Base-by-base conservation (phyloP, 2,113 vertebrate species). In the Myotis lucifugus region DNA sequence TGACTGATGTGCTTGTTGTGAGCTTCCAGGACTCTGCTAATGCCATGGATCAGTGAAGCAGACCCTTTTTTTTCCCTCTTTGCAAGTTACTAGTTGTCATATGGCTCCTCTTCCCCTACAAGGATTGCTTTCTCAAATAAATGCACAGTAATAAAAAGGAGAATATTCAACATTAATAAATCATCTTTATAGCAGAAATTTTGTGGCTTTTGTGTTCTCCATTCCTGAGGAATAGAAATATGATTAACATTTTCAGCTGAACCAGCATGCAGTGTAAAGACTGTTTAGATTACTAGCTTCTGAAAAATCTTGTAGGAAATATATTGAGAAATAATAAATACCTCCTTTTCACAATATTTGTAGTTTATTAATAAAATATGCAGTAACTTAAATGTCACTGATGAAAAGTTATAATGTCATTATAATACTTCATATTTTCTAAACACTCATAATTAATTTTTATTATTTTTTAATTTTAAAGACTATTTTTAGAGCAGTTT, bases 41-140 rank as follows among this genome's bases (percentile, higher is more conserved):
- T 95, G 96, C 85, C 85, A 48, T 97, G 96, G 91, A 94, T 98
- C 97, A 96, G 79, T 96, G 96, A 98, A 98, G 95, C 97, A 98
- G 85, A 88, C 92, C 91, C 77, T 94, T 95, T 94, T 95, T 90
- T 96, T 96, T 84, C 95, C 72, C 10, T 95, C 88, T 97, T 97
- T 97, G 94, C 93, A 98, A 98, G 97, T 98, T 98, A 94, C 82
- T 95, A 83, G 81, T 91, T 98, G 95, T 98, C 97, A 95, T 97
- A 91, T 86, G 93, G 88, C 97, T 98, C 89, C 52, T 96, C 91
- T 97, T 97, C 74, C 79, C 46, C 93, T 98, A 95, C 97, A 97
- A 96, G 92, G 85, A 95, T 94, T 96, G 67, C 66, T 97, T 98
- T 95, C 84, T 94, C 92, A 97, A 91, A 94, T 97, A 97, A 98